Percentiles rank a stretch among this genome's conserved stretches.
These are phyloP conservation scores for Stomatorhinus walkeri DNA, from an alignment of 2,797 vertebrate genomes.

Conservation along the genomic window DNA sequence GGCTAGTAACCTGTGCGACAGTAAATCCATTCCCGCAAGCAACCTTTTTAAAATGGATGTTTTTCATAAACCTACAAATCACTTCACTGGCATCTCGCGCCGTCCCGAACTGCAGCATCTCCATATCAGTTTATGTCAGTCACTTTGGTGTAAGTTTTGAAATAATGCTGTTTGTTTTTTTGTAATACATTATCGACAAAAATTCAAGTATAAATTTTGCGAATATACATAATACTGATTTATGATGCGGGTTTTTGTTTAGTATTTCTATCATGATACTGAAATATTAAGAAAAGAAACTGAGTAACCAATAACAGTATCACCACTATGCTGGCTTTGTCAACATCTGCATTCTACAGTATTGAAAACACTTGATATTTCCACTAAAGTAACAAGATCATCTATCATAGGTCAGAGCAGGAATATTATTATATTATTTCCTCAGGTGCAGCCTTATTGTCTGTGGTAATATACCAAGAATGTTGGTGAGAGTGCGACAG, in stretches of 20 bases:
- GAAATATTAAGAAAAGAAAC: not conserved
- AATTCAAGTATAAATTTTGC: not conserved
- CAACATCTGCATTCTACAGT: not conserved
- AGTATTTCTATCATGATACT: not conserved
- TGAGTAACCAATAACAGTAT: not conserved
- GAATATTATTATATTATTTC: not conserved
- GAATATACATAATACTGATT: not conserved
- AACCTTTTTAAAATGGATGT: slow-evolving; percentile 8
- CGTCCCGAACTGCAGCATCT: not conserved
- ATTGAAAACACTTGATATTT: not conserved
- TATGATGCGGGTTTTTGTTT: not conserved
- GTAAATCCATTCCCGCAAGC: slow-evolving; percentile 12
- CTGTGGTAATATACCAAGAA: slow-evolving; percentile 36
- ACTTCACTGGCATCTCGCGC: not conserved
- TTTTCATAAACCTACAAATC: slow-evolving; percentile 17
- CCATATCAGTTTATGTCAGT: not conserved
- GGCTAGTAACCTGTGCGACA: not conserved
- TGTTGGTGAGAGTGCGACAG: slow-evolving; percentile 40
- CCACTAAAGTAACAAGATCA: not conserved
- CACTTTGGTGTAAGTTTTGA: not conserved
- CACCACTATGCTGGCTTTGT: not conserved
- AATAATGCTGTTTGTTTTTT: not conserved
- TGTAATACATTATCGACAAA: not conserved
- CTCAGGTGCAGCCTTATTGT: slow-evolving; percentile 24
- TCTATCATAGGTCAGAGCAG: not conserved